These are phyloP conservation scores for Steinernema carpocapsae DNA, from an alignment of 2,888 invertebrate species.

Conservation along the genomic window DNA sequence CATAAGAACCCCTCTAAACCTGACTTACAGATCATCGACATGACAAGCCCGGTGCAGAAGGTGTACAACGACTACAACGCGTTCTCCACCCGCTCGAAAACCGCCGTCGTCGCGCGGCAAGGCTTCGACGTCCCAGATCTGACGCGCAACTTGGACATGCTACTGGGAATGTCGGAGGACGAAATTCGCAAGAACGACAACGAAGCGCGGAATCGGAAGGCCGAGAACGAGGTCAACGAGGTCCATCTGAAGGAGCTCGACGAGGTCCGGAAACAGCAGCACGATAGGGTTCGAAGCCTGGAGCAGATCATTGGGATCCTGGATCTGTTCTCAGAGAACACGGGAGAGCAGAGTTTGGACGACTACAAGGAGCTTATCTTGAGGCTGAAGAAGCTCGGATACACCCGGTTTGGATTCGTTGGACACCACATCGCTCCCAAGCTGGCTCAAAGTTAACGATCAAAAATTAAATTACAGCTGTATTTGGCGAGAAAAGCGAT, in stretches of 20 bases:
- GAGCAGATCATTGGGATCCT: constrained; percentile 49
- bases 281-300: constrained; percentile 78
- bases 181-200: constrained; percentile 87
- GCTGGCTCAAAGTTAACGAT: no score
- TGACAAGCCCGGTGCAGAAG: constrained; percentile 93
- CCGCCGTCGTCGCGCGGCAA: constrained; percentile 71
- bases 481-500: no score
- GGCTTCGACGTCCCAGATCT: constrained; percentile 82
- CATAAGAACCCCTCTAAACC: no score
- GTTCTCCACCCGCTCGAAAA: constrained; percentile 61
- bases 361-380: constrained; percentile 75
- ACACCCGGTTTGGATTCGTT: constrained; percentile 84
- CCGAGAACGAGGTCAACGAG: constrained; percentile 80
- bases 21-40: constrained; percentile 84
- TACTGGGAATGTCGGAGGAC: constrained; percentile 92
- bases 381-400: constrained; percentile 75
- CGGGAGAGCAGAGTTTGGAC: constrained; percentile 72
- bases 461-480: no score
- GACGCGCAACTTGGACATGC: constrained; percentile 85
- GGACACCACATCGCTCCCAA: no score
- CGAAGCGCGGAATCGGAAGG: constrained; percentile 79
- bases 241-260: constrained; percentile 80
- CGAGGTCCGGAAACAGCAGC: constrained; percentile 78
- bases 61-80: constrained; percentile 73
- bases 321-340: constrained; percentile 36